Base-by-base conservation (phyloP, 1,140 invertebrate genomes). In the Arion vulgaris region DNA sequence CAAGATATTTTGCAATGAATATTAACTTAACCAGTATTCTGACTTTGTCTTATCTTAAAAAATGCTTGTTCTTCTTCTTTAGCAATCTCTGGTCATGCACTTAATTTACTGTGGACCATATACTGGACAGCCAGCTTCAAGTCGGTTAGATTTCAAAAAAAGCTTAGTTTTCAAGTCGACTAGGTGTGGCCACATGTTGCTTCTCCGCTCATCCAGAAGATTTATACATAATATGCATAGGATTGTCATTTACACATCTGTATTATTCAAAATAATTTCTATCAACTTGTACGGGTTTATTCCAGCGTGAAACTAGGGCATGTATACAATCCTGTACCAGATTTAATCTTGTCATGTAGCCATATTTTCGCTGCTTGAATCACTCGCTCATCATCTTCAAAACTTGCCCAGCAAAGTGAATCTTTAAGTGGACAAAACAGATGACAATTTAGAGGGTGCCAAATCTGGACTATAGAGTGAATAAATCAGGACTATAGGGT, bases 401-500 rank as follows among this genome's bases (percentile, higher is more conserved):
- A 66, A 5, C 62, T 66, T 66, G 28, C 32, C 62, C 62, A n/a
- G 9, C 62, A 28, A 28, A 66, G n/a, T 66, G 62, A 5, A 66
- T 66, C 62, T 66, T 66, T 66, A 66, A 66, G 62, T 66, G 28
- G 62, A 66, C 62, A n/a, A 66, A 66, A 66, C 32, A 66, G 28
- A 66, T 66, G 62, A 66, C 28, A 66, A 66, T n/a, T 66, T 28
- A 66, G 62, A 66, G 51, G 62, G 62, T 66, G 62, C 62, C n/a
- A 66, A 66, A 66, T 66, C 62, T 2, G 62, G 28, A 66, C n/a
- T 66, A 66, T 66, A 66, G 62, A 28, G 62, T 66, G 62, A 28
- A 34, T 32, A 28, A 17, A 17, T n/a, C 32, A 32, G 62, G n/a
- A n/a, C n/a, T n/a, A n/a, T n/a, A n/a, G n/a, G n/a, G n/a, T n/a